Base-by-base conservation (phyloP, 53 echinoderm and acorn worm species). In the Stichopus horrens region DNA sequence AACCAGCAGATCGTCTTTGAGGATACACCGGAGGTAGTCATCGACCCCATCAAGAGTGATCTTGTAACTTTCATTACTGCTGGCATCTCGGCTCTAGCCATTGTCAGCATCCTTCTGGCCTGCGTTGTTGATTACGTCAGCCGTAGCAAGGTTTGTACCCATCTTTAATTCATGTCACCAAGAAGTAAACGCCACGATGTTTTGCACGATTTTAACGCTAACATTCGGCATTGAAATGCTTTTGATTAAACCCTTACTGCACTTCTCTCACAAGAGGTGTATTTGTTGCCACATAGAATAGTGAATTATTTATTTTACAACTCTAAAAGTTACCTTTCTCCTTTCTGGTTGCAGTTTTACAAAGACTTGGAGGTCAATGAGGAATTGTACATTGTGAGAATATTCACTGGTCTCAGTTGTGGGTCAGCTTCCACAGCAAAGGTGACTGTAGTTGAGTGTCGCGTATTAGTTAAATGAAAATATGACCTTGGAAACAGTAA, bases 341-440 rank as follows among this genome's bases (percentile, higher is more conserved):
- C 37, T 1, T 37, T 37, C 37, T 37, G 37, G 37, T 37, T 37
- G 56, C 90, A 90, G 90, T 55, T 90, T 55, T 84, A 84, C 59
- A 57, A 52, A 55, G 85, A 58, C 21, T 73, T 90, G 37, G 79
- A 83, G 57, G 3, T 55, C 22, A n/a, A 8, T 54, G 85, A 80
- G 9, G 57, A 90, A 18, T 67, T 86, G 21, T 91, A 91, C 71
- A 76, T 93, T 1, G 67, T 93, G 10, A 91, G 73, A n/a, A 53
- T 91, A 21, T 93, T 93, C 37, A 93, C 93, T 55, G 91, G 91
- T 75, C 77, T 93, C 76, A 86, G 85, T 58, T 58, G 84, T 21
- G 63, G 22, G 65, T 86, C 91, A 21, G 89, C 86, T 59, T 86
- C 93, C 53, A 91, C 93, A 55, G 93, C 93, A 60, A 86, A 88